A percentile compares a stretch with the other conserved stretches of the same genome.
phyloP scores from a whole-genome alignment of 2,888 invertebrate species.

The Unio pictorum region DNA sequence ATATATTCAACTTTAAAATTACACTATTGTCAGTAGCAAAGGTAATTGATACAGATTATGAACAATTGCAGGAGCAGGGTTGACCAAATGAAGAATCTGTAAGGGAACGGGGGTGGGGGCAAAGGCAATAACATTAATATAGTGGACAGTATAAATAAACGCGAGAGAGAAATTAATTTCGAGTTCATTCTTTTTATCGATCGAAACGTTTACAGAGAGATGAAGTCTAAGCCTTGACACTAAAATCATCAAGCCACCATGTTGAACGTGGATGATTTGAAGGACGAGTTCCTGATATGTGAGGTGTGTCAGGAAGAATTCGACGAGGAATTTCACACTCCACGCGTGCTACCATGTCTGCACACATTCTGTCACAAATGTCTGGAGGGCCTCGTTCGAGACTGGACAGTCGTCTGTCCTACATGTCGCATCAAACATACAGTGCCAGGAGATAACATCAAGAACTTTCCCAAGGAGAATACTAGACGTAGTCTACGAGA shows the following conservation, averaged over 20 bases:
- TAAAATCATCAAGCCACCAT: slow-evolving; percentile 3
- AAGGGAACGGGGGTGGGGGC: too few species aligned
- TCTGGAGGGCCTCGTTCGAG: slow-evolving; percentile 38
- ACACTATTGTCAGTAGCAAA: too few species aligned
- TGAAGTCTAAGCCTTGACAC: too few species aligned
- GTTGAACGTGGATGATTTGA: slow-evolving; percentile 38
- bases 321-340: slow-evolving; percentile 35
- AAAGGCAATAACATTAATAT: too few species aligned
- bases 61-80: too few species aligned
- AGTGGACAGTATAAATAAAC: too few species aligned
- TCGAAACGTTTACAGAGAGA: too few species aligned
- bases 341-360: slow-evolving; percentile 41
- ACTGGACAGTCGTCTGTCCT: slow-evolving; percentile 42
- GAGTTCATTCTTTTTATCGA: too few species aligned
- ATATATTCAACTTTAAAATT: too few species aligned
- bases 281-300: slow-evolving; percentile 40
- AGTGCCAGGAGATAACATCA: slow-evolving; percentile 32
- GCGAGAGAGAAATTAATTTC: too few species aligned
- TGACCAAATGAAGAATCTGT: too few species aligned
- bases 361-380: slow-evolving; percentile 40
- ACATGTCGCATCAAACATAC: slow-evolving; percentile 39
- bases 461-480: slow-evolving; percentile 39
- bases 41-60: too few species aligned
- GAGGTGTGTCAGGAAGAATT: slow-evolving; percentile 44
- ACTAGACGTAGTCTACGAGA: slow-evolving; percentile 38